Base-by-base conservation (phyloP, 2,113 vertebrate species). In the Crocuta crocuta region DNA sequence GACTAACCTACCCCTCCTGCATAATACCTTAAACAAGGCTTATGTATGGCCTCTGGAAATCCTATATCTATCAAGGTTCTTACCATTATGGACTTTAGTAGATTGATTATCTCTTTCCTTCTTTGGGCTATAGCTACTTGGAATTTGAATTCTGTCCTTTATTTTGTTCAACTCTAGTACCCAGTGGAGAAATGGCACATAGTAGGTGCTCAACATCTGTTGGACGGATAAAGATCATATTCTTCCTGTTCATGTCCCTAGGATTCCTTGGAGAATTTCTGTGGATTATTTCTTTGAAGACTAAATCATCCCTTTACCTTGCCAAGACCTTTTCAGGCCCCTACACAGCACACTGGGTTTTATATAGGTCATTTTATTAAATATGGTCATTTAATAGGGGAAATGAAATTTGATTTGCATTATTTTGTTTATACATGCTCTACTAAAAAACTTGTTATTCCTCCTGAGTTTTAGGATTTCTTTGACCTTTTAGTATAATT, bases 321-420 rank as follows among this genome's bases (percentile, higher is more conserved):
- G 10, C 13, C 19, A 95, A 17, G 35, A 71, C 8, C 23, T 97
- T 91, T 86, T 24, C 55, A n/a, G 17, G 24, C 5, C 23, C 4
- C 13, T 86, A 8, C 0, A 16, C 5, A 58, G 17, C 43, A 83
- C 10, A 53, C 43, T 80, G 61, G 23, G 13, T 58, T 89, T 55
- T n/a, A 31, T 71, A 48, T 33, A 71, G 39, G 76, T 91, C 79
- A 39, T 63, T 96, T 85, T 81, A 63, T 58, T 92, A 71, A 86
- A 17, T 71, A 24, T 63, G 17, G 23, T 26, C 24, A 43, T 50
- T 80, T 89, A 89, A 11, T 39, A 68, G 61, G 31, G 21, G 16
- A 93, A 94, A 88, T 83, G 55, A 55, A 35, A 66, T 96, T 95
- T 96, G 55, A 90, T 48, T 83, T 78, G 33, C 17, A 55, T 89